Percentiles rank a stretch among this genome's conserved stretches.
These are phyloP conservation scores for Orthochromis malagaraziensis DNA, from an alignment of 2,113 vertebrate genomes.

Conservation along the genomic window DNA sequence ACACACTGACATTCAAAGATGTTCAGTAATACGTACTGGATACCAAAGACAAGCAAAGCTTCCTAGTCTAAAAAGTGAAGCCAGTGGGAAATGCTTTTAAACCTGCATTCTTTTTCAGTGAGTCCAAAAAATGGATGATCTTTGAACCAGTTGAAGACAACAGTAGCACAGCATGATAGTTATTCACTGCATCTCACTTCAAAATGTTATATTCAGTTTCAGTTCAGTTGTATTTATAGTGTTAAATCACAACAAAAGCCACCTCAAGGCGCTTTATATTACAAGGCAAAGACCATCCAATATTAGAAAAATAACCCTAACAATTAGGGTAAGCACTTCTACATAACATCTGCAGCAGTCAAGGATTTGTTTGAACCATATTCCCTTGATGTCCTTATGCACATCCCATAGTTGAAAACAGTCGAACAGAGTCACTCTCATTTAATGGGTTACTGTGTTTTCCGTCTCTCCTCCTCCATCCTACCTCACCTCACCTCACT, in stretches of 20 bases:
- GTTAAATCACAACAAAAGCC: neutral
- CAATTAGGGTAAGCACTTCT: neutral
- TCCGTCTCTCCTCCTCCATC: neutral
- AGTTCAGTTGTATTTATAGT: neutral
- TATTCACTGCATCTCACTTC: neutral
- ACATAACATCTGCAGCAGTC: neutral
- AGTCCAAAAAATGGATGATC: neutral
- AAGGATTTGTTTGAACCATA: neutral
- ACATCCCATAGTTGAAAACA: neutral
- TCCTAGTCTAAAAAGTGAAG: neutral
- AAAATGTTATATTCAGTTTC: neutral
- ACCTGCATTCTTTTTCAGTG: neutral
- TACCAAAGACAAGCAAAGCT: neutral
- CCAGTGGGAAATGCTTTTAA: neutral
- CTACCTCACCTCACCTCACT: neutral
- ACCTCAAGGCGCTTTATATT: neutral
- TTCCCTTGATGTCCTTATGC: neutral
- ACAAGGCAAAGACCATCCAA: neutral
- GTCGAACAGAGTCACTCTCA: neutral
- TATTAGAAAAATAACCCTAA: neutral
- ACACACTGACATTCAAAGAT: neutral
- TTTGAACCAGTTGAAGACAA: neutral
- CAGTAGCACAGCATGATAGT: neutral
- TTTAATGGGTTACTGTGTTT: neutral
- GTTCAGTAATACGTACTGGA: neutral